Conservation (phyloP, 2,113 vertebrate species). For the Tauraco erythrolophus region DNA sequence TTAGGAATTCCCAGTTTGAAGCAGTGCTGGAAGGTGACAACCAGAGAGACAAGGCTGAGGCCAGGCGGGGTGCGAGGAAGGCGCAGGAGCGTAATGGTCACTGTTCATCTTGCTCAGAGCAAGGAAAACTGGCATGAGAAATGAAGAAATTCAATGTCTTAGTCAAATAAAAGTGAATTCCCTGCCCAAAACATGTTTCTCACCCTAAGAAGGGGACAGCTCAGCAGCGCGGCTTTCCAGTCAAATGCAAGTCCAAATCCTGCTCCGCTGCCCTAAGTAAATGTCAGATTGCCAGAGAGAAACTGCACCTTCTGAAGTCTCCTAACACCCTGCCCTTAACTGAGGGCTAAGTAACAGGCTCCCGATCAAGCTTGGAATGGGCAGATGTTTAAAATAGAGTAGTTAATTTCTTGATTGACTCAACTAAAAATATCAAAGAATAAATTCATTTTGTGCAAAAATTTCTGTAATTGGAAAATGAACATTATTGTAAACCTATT, state of each 20-base stretch:
- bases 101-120: not conserved
- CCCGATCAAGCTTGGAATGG: fast-evolving
- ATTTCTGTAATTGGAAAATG: not conserved
- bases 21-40: not conserved
- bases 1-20: not conserved
- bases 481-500: not conserved
- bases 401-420: not conserved
- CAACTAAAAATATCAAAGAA: not conserved
- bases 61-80: fast-evolving
- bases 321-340: not conserved
- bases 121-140: not conserved
- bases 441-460: not conserved
- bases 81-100: not conserved
- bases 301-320: not conserved
- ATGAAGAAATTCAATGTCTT: not conserved
- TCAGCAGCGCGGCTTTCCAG: not conserved
- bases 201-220: not conserved
- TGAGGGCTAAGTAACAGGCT: not conserved
- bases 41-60: not conserved
- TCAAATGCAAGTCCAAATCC: not conserved
- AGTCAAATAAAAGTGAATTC: not conserved
- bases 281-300: not conserved
- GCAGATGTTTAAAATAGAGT: not conserved
- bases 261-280: not conserved
- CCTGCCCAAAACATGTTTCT: not conserved